Evolutionary conservation across 2,888 invertebrate species (phyloP), one percentile per base, ranked within the genome.

Genomic region (Ormyrus labotus): DNA sequence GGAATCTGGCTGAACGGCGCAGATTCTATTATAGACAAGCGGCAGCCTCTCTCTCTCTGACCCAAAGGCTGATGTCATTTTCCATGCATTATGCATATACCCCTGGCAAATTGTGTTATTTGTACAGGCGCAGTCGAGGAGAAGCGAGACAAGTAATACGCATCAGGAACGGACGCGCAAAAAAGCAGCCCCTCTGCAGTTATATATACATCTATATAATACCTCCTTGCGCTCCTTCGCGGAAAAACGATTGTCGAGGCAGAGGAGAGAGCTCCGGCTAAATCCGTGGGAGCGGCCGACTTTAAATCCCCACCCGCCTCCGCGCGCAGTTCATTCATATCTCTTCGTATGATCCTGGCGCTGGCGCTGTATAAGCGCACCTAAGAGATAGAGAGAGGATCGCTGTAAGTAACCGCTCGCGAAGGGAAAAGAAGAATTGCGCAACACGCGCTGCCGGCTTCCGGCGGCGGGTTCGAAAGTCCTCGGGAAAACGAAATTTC

Each of bases 21-120:
- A 89, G 89, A 89, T 89, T 89, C 89, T 87, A 89, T 89, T 89
- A 89, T 87, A 89, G 89, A 89, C 89, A 88, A 89, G 88, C 85
- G 87, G 83, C 87, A 84, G 82, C 83, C 83, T 84, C 84, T 85
- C 19, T 19, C 19, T 19, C 86, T 86, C 87, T 86, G 86, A 84
- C 84, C 85, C 84, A 84, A 58, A 65, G 58, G 6, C 63, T 87
- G 83, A 85, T 86, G 86, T 84, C 84, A 85, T 87, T 87, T 86
- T 84, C 34, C 86, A 88, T 89, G 87, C 88, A 88, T 89, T 87
- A 88, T 89, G 88, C 87, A 89, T 89, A 85, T 89, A 85, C 84
- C 34, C 82, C 82, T 82, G 87, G 88, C 88, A 88, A 89, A 89
- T 89, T 89, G 88, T 86, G 85, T 87, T 87, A 87, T 88, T 87